These are phyloP conservation scores for Edolisoma coerulescens DNA, from an alignment of 2,113 vertebrate species.

Conservation along the genomic window DNA sequence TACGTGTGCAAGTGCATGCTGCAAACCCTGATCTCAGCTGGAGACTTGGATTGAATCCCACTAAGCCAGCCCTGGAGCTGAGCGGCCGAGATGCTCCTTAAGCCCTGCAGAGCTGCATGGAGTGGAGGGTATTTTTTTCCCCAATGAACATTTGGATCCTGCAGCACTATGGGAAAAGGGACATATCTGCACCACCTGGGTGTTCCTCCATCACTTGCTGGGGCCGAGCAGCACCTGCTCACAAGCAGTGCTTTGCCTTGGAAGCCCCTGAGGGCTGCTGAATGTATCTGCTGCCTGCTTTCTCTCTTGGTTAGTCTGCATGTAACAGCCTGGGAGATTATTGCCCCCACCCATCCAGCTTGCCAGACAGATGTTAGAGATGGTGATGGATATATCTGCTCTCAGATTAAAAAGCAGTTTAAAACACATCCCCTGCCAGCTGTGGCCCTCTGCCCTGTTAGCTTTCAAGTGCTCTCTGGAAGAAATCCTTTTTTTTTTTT, in stretches of 20 bases:
- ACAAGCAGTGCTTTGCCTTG: neutral
- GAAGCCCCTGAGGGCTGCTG: neutral
- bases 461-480: neutral
- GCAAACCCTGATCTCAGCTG: neutral
- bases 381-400: neutral
- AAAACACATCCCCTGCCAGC: neutral
- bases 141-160: neutral
- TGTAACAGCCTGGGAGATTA: neutral
- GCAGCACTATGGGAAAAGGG: neutral
- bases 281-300: neutral
- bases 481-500: neutral
- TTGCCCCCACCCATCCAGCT: neutral
- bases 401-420: neutral
- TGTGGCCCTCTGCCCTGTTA: neutral
- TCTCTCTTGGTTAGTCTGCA: neutral
- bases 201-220: neutral
- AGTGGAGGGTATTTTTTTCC: neutral
- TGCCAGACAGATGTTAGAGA: constrained; percentile 12
- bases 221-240: neutral
- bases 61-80: neutral
- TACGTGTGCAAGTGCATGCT: fast-evolving
- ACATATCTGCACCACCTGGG: neutral
- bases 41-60: neutral
- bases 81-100: neutral
- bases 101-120: neutral